Percentiles rank a stretch among this genome's conserved stretches.
Conservation (phyloP, 2,888 invertebrate species). For the Luffia ferchaultella region DNA sequence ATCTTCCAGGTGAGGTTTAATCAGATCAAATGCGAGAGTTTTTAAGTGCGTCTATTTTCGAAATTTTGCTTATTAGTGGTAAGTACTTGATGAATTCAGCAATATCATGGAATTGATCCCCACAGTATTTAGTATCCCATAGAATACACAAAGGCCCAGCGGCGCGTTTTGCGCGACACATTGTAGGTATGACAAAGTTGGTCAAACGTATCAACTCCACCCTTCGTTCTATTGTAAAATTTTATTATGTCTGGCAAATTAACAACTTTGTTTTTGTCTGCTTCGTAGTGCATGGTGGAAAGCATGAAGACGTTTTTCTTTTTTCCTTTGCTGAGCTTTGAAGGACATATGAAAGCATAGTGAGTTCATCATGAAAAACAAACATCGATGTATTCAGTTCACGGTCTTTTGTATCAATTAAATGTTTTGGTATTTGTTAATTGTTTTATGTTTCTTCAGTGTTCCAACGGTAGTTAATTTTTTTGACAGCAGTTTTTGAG, state of each 20-base stretch:
- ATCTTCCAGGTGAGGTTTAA: too few relatives aligned
- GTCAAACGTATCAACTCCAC: not conserved
- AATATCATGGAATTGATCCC: not conserved
- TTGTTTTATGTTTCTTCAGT: not conserved
- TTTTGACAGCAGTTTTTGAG: not conserved
- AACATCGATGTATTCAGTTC: not conserved
- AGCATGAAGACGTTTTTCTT: not conserved
- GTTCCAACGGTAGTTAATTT: not conserved
- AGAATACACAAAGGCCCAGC: not conserved
- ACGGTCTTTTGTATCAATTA: not conserved
- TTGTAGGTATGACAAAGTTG: not conserved
- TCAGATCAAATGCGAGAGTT: not conserved
- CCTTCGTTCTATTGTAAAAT: conserved; percentile 1
- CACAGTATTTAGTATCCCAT: not conserved
- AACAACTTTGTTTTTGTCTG: not conserved
- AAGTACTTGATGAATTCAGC: not conserved
- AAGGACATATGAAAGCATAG: not conserved
- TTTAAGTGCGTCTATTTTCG: not conserved
- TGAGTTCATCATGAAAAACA: not conserved
- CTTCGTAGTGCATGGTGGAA: not conserved
- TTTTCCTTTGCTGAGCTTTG: not conserved
- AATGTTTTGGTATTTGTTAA: not conserved
- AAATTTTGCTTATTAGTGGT: not conserved
- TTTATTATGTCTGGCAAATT: not conserved
- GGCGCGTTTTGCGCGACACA: conserved; percentile 1